Evolutionary conservation across 2,113 vertebrate species (phyloP), one percentile per base, ranked within the genome.

Genomic region (Dascyllus trimaculatus): DNA sequence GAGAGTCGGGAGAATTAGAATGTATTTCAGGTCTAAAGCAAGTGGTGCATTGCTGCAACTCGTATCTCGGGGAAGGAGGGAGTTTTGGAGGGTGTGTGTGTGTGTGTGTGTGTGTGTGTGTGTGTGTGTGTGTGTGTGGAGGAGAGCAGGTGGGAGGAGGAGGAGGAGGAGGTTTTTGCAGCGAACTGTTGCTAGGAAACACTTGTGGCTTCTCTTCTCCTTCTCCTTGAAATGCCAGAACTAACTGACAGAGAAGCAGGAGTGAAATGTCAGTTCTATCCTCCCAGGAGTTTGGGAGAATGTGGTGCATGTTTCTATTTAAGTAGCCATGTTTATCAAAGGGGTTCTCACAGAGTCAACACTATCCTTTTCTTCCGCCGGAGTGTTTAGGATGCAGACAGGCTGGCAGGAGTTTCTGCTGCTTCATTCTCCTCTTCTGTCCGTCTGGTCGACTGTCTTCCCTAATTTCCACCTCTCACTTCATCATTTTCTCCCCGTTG

Each of bases 181-280:
- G 88, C 43, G 11, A 87, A 88, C 93, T 93, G 94, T 95, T 95
- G 94, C 94, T 95, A 95, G 93, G 94, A 94, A 92, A 95, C 94
- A 95, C 94, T 94, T 95, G 94, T 95, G 88, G 93, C 94, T 91
- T 95, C 86, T 81, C 67, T 11, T 70, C 86, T 83, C 53, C 43
- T 3, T 80, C 84, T 89, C 52, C 60, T 84, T 88, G 82, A 93
- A 93, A 91, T 91, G 90, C 78, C 86, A 89, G 76, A 89, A 78
- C 65, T 64, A 81, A 78, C 80, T 70, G 88, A 88, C 80, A 78
- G 78, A 72, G 81, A 75, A 49, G 80, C 70, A 21, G 46, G 80
- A 91, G 84, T 75, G 81, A 93, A 93, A 93, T 91, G 88, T 85
- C 86, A 84, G 53, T 25, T 54, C 49, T 49, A 65, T 85, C 82